Base-by-base conservation (phyloP, 2,113 vertebrate genomes). In the Lepus timidus region DNA sequence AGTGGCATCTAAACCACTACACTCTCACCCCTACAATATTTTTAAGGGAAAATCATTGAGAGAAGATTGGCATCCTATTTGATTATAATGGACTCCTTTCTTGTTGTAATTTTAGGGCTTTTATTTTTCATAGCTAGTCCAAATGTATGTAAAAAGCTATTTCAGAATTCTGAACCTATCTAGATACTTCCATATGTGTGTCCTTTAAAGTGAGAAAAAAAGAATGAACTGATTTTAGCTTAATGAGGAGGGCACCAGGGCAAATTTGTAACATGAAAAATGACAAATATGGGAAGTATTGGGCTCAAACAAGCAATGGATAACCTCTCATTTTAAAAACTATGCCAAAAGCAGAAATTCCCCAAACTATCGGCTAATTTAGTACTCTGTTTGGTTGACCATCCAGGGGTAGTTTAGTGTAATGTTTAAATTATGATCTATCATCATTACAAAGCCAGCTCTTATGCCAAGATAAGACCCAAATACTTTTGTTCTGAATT, bases 401-500 rank as follows among this genome's bases (percentile, higher is more conserved):
- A 93, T 68, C 96, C 71, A 96, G 44, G 87, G 68, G 27, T 74
- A 91, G 83, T 81, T 95, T 68, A 88, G 55, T 39, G 49, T 52
- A 86, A 73, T 68, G 62, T 90, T 93, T 82, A 87, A 95, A 81
- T 76, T 95, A 49, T 92, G 29, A 52, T 94, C 65, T 64, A 51
- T 86, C 71, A 81, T 95, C 70, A 96, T 64, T 89, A 73, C 55
- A 90, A 94, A 95, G 61, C 29, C 58, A 91, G 68, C 31, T 91
- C 73, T 96, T 61, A 70, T 74, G 94, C 88, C 95, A 89, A 94
- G 88, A 90, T 96, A 97, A 97, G 93, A 93, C 71, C 64, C 80
- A 85, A 86, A 88, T 95, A 91, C 82, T 97, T 96, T 95, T 93
- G 65, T 81, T 90, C 80, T 91, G 76, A 92, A 95, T 95, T 96